Evolutionary conservation across 2,888 invertebrate species (phyloP).

Genomic region (Adelphocoris suturalis): DNA sequence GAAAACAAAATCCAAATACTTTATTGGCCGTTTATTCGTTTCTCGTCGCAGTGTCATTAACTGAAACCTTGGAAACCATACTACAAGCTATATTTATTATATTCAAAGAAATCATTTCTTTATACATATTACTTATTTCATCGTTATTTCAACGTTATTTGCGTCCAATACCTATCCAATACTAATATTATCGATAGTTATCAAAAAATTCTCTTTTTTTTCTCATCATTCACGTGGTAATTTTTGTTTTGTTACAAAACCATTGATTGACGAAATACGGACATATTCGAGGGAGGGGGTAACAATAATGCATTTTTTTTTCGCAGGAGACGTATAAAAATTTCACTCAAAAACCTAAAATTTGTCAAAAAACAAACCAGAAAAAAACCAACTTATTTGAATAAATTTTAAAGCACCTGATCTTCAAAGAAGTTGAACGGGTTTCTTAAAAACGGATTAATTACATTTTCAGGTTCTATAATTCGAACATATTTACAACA

Average conservation of each 20-base stretch:
- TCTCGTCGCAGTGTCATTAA: slow-evolving; percentile 1
- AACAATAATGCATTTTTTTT: not conserved
- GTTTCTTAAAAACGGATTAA: slow-evolving; percentile 1
- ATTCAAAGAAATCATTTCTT: not conserved
- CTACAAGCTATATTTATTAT: slow-evolving; percentile 1
- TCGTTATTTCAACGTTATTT: not conserved
- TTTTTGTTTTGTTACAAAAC: not conserved
- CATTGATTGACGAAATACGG: slow-evolving; percentile 23
- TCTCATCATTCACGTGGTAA: not conserved
- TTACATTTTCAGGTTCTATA: slow-evolving; percentile 36
- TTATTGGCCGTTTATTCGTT: slow-evolving; percentile 39
- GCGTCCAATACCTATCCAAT: slow-evolving; percentile 3
- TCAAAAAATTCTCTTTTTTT: not conserved
- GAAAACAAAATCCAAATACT: not conserved
- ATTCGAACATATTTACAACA: slow-evolving; percentile 62
- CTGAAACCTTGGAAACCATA: not conserved
- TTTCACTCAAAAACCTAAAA: not conserved
- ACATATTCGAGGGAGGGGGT: not conserved
- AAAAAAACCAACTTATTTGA: no score
- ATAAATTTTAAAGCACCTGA: slow-evolving; percentile 11
- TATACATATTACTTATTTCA: not conserved
- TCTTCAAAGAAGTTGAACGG: not conserved
- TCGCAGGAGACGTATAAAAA: not conserved
- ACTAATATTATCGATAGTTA: not conserved
- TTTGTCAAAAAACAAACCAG: not conserved